These are phyloP conservation scores for Melanotaenia nigrans DNA, from an alignment of 2,797 vertebrate species.

Conservation along the genomic window DNA sequence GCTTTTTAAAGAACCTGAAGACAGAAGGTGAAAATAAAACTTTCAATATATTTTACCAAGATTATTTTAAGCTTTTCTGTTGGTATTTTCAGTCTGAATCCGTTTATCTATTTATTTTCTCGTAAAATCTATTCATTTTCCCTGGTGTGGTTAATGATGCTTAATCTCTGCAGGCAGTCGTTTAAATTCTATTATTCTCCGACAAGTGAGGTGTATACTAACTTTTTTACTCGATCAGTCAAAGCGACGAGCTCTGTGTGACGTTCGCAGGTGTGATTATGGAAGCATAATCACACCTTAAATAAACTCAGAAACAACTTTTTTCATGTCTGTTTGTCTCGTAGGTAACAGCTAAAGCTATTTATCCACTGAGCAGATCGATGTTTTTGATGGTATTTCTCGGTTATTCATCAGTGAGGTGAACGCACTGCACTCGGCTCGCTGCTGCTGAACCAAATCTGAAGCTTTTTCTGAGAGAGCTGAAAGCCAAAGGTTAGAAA, in stretches of 20 bases:
- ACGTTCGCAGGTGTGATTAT: conserved; percentile 11
- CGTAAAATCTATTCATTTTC: conserved; percentile 15
- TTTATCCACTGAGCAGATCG: conserved; percentile 2
- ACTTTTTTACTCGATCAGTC: conserved; percentile 1
- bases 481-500: neutral
- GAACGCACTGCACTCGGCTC: too few relatives aligned
- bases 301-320: neutral
- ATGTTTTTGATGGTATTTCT: conserved; percentile 5
- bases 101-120: neutral
- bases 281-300: neutral
- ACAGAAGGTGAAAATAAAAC: too few relatives aligned
- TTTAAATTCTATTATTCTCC: conserved; percentile 27
- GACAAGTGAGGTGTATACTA: neutral
- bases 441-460: neutral
- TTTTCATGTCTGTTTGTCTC: neutral
- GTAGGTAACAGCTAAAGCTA: neutral
- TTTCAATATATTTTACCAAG: too few relatives aligned
- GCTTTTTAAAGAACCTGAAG: too few relatives aligned
- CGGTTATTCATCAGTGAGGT: neutral
- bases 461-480: neutral
- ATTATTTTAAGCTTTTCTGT: too few relatives aligned
- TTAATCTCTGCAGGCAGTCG: conserved; percentile 13
- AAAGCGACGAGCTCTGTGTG: neutral
- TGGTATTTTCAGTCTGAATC: neutral
- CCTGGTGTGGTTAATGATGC: neutral